Evolutionary conservation across 2,888 invertebrate genomes (phyloP).

Genomic region (Ametastegia equiseti): DNA sequence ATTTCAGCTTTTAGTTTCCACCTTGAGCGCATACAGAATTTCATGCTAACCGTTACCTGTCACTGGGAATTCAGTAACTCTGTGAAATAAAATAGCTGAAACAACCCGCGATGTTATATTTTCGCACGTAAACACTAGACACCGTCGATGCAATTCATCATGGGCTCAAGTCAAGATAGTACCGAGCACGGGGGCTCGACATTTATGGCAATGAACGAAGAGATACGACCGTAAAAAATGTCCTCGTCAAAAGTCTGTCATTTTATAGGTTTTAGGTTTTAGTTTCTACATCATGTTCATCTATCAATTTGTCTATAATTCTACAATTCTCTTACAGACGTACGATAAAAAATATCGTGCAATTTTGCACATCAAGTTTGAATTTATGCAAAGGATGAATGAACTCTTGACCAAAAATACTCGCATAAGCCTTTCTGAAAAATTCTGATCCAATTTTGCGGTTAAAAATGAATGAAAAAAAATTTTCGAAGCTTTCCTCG

Average conservation of each 20-base stretch:
- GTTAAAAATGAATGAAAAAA: too few species aligned
- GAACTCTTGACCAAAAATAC: too few species aligned
- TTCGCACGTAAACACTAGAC: not conserved
- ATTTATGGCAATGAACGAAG: not conserved
- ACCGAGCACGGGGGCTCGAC: not conserved
- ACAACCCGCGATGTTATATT: not conserved
- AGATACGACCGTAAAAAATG: not conserved
- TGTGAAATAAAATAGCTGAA: not conserved
- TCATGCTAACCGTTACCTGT: slow-evolving; percentile 6
- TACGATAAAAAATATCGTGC: not conserved
- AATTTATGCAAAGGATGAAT: too few species aligned
- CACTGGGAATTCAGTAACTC: not conserved
- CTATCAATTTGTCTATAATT: not conserved
- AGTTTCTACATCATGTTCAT: not conserved
- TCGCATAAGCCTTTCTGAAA: too few species aligned
- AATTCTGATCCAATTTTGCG: too few species aligned
- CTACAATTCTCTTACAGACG: not conserved
- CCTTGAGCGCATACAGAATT: not conserved
- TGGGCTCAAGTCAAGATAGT: not conserved
- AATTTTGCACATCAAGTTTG: too few species aligned
- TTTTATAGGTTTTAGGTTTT: not conserved
- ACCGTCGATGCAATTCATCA: not conserved
- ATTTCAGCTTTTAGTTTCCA: not conserved
- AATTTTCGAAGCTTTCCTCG: too few species aligned
- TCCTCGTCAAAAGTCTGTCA: not conserved